A percentile compares a stretch with the other conserved stretches of the same genome.
Conservation (phyloP, 2,113 vertebrate species). For the Mesoclemmys tuberculata region DNA sequence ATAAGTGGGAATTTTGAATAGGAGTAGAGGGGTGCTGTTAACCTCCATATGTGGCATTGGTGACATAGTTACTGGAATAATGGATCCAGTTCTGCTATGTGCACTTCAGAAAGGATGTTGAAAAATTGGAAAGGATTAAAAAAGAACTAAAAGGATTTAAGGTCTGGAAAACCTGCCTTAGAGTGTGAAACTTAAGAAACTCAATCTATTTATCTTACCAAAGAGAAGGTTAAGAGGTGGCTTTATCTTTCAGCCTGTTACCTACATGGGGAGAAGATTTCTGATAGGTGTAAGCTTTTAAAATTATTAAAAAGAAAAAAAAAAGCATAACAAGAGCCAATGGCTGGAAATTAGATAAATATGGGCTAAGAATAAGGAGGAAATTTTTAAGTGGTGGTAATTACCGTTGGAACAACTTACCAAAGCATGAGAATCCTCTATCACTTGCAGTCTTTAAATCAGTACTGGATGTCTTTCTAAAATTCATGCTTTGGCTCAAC, state of each 20-base stretch:
- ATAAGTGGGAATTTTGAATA: background rate
- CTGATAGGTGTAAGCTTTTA: background rate
- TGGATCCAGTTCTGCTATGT: background rate
- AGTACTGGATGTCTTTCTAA: background rate
- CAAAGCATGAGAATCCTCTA: conserved; percentile 10
- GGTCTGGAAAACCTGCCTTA: background rate
- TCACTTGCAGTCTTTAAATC: background rate
- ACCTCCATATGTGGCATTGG: background rate
- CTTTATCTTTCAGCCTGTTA: background rate
- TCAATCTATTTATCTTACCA: background rate
- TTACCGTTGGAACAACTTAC: background rate
- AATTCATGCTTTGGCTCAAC: conserved; percentile 21
- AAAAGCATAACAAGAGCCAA: background rate
- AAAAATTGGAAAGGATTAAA: background rate
- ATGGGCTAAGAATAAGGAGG: background rate
- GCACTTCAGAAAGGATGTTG: background rate
- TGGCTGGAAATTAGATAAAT: background rate
- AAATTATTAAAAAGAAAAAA: background rate
- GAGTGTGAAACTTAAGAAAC: background rate
- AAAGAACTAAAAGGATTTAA: background rate
- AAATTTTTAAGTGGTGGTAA: background rate
- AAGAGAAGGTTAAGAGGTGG: background rate
- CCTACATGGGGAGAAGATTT: background rate
- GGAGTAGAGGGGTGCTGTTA: background rate
- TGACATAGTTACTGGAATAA: background rate